phyloP scores from a whole-genome alignment of 2,797 vertebrate genomes.

The Phoxinus dragarum region DNA sequence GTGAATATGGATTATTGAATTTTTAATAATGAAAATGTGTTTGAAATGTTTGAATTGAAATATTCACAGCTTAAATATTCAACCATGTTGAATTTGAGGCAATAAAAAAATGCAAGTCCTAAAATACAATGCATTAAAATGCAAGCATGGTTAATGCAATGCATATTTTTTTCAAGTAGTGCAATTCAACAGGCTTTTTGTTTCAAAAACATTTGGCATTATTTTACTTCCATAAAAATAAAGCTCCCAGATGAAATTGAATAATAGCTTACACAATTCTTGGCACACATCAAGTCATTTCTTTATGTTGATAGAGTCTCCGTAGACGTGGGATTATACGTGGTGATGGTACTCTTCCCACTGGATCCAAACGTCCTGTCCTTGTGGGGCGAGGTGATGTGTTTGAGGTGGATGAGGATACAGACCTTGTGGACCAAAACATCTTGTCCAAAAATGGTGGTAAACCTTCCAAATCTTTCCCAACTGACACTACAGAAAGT shows the following conservation, averaged over 20 bases:
- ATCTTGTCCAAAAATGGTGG: slow-evolving; percentile 51
- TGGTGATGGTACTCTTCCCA: slow-evolving; percentile 75
- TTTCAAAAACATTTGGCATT: too few relatives aligned
- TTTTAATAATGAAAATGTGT: too few relatives aligned
- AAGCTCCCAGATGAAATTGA: slow-evolving; percentile 4
- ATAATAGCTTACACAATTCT: neutral
- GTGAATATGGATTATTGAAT: too few relatives aligned
- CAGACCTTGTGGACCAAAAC: slow-evolving; percentile 73
- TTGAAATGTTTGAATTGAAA: too few relatives aligned
- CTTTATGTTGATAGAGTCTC: slow-evolving; percentile 46
- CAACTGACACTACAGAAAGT: neutral
- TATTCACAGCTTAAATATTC: too few relatives aligned
- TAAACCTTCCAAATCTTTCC: slow-evolving; percentile 37
- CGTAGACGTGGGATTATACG: slow-evolving; percentile 62
- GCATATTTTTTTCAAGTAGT: too few relatives aligned
- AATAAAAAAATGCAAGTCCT: too few relatives aligned
- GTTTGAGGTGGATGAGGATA: slow-evolving; percentile 81
- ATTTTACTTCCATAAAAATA: too few relatives aligned
- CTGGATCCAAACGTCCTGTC: slow-evolving; percentile 68
- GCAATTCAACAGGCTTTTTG: too few relatives aligned
- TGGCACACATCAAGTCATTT: slow-evolving; percentile 1
- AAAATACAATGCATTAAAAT: too few relatives aligned
- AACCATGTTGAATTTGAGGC: too few relatives aligned
- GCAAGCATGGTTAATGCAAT: too few relatives aligned
- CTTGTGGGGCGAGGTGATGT: slow-evolving; percentile 71